Percentiles rank a stretch among this genome's conserved stretches.
phyloP scores from a whole-genome alignment of 2,113 vertebrate genomes.

The Pseudonaja textilis region DNA sequence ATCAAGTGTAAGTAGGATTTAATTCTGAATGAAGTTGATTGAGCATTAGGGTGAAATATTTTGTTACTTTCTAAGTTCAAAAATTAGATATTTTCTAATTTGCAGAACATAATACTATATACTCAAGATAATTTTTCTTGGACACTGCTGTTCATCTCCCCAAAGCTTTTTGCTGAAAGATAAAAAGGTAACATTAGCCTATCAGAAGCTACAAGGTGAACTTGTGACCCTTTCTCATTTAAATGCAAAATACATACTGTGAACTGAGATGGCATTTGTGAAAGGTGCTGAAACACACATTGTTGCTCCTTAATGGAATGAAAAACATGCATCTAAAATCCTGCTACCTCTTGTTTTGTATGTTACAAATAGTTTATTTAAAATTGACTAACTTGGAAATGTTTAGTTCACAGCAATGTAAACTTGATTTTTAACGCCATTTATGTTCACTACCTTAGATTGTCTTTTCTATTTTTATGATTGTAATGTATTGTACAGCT shows the following conservation, averaged over 20 bases:
- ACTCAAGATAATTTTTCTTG: not conserved
- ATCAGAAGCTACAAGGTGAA: not conserved
- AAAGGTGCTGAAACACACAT: not conserved
- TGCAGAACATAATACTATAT: not conserved
- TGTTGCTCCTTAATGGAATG: conserved; percentile 22
- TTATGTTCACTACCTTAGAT: not conserved
- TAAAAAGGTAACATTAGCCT: not conserved
- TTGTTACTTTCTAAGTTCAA: rapidly evolving
- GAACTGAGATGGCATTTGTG: not conserved
- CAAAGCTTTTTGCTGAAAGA: conserved; percentile 38
- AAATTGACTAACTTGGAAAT: not conserved
- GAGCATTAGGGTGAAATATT: not conserved
- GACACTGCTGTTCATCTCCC: conserved; percentile 21
- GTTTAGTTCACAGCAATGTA: rapidly evolving
- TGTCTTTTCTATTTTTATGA: not conserved
- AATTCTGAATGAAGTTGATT: conserved; percentile 1
- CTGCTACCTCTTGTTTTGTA: not conserved
- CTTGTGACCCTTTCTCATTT: not conserved
- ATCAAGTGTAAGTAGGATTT: not conserved
- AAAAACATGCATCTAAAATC: not conserved
- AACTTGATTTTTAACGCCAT: not conserved
- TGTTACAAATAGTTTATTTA: not conserved
- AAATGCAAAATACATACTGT: rapidly evolving
- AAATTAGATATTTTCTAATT: not conserved
- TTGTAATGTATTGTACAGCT: not conserved